These are phyloP conservation scores for Lepilemur septentrionalis DNA, from an alignment of 2,797 vertebrate genomes.

Conservation along the genomic window DNA sequence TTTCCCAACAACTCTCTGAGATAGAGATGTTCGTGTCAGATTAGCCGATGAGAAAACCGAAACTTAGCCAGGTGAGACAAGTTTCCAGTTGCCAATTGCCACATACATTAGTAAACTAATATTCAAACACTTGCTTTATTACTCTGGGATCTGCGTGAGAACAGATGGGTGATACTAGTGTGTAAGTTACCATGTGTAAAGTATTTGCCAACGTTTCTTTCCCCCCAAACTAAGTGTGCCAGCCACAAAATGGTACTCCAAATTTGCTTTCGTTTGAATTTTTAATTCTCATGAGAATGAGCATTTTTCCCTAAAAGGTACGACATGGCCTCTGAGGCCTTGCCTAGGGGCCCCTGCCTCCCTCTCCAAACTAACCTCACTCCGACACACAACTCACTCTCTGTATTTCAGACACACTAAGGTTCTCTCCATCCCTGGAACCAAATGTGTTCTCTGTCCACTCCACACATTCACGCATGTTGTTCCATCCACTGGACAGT, in stretches of 20 bases:
- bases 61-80: neutral
- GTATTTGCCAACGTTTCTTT: neutral
- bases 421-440: neutral
- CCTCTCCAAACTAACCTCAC: neutral
- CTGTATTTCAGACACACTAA: neutral
- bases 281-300: neutral
- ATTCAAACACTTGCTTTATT: neutral
- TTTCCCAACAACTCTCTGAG: neutral
- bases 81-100: neutral
- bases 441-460: neutral
- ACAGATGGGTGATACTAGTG: neutral
- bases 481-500: neutral
- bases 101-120: neutral
- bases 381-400: neutral
- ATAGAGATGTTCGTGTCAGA: neutral
- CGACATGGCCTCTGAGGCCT: neutral
- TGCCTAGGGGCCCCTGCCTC: neutral
- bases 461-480: rapidly evolving
- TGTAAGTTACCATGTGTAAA: neutral
- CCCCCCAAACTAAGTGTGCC: neutral
- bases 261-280: neutral
- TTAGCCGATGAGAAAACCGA: neutral
- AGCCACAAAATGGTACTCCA: neutral
- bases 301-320: neutral
- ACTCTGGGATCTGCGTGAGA: neutral